Evolutionary conservation across 2,797 vertebrate species (phyloP), one percentile per base, ranked within the genome.

Genomic region (Huso huso): DNA sequence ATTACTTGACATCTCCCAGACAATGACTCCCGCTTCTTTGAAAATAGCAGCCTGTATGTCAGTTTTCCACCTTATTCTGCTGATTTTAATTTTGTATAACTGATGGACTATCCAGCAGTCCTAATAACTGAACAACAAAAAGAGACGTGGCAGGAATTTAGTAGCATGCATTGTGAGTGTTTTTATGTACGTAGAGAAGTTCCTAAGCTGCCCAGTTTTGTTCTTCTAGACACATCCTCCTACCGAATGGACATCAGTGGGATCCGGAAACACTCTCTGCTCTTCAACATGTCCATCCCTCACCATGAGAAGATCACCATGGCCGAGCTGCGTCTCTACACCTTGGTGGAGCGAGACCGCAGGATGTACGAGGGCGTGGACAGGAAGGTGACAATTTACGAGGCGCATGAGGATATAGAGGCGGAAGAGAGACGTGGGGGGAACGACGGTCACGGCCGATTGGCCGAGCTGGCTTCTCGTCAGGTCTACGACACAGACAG

Each of bases 251-350:
- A 83, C 49, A 69, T 83, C n/a, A 76, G 75, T 0, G 89, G 91
- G 10, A 76, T 88, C 6, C 83, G 85, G 81, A 93, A 84, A 68
- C 89, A 92, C 69, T 91, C 89, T 1, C 89, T 99, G 6, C 82
- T 94, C 2, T 99, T 98, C 83, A 98, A 98, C 3, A 79, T 98
- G 68, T 95, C 95, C 49, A 81, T 96, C 72, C 93, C 91, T 70
- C 89, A 83, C 68, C 90, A 93, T 0, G 96, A 99, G 76, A 88
- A 82, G 11, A 77, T 98, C 73, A 84, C 88, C 73, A 83, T 87
- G 77, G 94, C 95, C 0, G 93, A 99, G 79, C 92, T 99, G 62
- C 88, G 86, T 63, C 86, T 99, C 66, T 94, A 94, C 78, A 88
- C 91, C 0, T 71, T 94, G 74, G 87, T 94, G 64, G 86, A 81